phyloP scores from a whole-genome alignment of 2,797 vertebrate genomes.

The Hipposideros larvatus region DNA sequence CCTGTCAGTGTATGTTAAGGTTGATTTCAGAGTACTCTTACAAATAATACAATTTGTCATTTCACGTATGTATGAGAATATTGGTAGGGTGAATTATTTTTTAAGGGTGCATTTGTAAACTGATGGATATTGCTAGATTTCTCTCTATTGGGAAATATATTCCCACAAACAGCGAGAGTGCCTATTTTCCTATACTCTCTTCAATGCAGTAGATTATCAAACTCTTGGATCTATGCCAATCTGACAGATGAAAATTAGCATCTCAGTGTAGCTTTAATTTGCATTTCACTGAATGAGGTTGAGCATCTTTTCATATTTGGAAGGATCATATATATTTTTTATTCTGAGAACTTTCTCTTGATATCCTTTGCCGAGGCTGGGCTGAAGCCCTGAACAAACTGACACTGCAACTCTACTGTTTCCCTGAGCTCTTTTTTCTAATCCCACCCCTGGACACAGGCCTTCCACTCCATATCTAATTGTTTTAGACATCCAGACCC shows the following conservation, averaged over 20 bases:
- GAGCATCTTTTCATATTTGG: slow-evolving; percentile 39
- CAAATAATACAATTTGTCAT: neutral
- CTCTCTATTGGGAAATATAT: neutral
- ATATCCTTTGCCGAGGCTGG: neutral
- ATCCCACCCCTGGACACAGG: neutral
- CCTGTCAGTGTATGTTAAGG: neutral
- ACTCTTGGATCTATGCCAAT: slow-evolving; percentile 10
- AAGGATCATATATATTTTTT: slow-evolving; percentile 46
- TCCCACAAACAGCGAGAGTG: neutral
- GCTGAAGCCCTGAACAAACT: slow-evolving; percentile 35
- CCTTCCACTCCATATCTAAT: neutral
- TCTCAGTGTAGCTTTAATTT: slow-evolving; percentile 50
- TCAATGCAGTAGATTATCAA: neutral
- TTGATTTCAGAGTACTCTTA: slow-evolving; percentile 41
- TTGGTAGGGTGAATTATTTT: slow-evolving; percentile 42
- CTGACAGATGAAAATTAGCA: neutral
- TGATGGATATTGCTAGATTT: neutral
- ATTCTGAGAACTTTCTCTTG: slow-evolving; percentile 22
- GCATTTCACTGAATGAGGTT: slow-evolving; percentile 15
- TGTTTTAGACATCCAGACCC: neutral
- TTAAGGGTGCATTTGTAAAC: slow-evolving; percentile 27
- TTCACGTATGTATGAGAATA: slow-evolving; percentile 13
- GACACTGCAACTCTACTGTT: neutral
- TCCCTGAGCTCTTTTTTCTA: neutral
- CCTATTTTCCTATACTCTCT: slow-evolving; percentile 10